A percentile compares a stretch with the other conserved stretches of the same genome.
phyloP scores from a whole-genome alignment of 2,113 vertebrate species.

The Sorex araneus region DNA sequence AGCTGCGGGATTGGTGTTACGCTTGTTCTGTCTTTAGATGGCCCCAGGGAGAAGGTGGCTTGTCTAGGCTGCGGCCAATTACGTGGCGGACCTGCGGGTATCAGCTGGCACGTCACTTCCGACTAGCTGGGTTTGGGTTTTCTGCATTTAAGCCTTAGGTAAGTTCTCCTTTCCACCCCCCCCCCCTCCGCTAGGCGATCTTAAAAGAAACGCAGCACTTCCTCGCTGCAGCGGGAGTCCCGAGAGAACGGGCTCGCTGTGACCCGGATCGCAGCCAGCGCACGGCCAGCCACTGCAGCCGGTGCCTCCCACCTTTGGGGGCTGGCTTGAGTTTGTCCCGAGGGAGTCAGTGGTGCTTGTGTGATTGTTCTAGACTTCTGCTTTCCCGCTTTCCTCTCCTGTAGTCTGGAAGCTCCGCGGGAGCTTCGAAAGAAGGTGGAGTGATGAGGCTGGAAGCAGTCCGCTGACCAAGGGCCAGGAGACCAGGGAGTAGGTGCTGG shows the following conservation, averaged over 20 bases:
- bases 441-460: background rate
- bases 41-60: background rate
- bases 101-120: constrained; percentile 79
- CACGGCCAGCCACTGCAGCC: background rate
- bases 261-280: background rate
- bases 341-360: background rate
- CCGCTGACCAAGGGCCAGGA: background rate
- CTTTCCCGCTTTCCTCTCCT: background rate
- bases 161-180: background rate
- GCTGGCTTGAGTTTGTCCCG: background rate
- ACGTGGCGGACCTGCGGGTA: constrained; percentile 51
- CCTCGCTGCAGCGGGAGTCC: background rate
- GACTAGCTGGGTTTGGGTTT: background rate
- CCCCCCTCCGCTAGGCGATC: background rate
- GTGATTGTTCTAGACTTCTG: background rate
- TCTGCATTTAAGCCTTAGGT: background rate
- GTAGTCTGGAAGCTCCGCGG: background rate
- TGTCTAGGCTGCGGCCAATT: constrained; percentile 31
- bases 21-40: background rate
- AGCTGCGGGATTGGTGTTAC: background rate
- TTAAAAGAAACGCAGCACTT: background rate
- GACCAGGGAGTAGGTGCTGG: background rate
- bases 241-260: too few relatives aligned
- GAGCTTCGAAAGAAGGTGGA: background rate
- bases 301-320: background rate